Evolutionary conservation across 1,140 invertebrate genomes (phyloP).

Genomic region (Drosophila lacertosa): DNA sequence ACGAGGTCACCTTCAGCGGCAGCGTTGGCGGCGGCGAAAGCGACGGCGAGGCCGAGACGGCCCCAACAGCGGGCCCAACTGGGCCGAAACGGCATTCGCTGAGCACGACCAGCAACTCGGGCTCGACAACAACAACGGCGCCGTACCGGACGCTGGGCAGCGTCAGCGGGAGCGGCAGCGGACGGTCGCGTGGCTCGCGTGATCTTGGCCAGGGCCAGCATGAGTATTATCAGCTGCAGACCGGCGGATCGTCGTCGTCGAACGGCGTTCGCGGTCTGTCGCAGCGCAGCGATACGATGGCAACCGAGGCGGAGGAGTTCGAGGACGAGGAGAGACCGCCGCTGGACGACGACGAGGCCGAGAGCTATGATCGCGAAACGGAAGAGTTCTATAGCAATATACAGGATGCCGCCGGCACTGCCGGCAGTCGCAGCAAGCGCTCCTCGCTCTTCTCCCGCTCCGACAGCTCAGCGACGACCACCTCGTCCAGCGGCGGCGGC

Average conservation of each 20-base stretch:
- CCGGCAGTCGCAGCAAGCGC: slow-evolving; percentile 66
- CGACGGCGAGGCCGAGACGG: slow-evolving; percentile 43
- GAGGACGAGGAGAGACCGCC: slow-evolving; percentile 66
- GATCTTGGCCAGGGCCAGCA: slow-evolving; percentile 51
- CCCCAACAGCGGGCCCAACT: slow-evolving; percentile 2
- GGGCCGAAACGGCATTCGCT: slow-evolving; percentile 55
- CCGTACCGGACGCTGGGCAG: slow-evolving; percentile 52
- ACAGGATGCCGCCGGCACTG: slow-evolving; percentile 70
- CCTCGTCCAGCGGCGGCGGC: slow-evolving; percentile 77
- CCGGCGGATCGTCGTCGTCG: slow-evolving; percentile 53
- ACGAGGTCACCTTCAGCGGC: slow-evolving; percentile 79
- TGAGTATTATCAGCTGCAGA: slow-evolving; percentile 63
- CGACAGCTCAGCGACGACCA: slow-evolving; percentile 81
- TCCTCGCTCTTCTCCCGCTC: slow-evolving; percentile 82
- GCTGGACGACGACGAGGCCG: slow-evolving; percentile 68
- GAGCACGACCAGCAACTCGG: slow-evolving; percentile 62
- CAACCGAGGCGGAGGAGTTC: slow-evolving; percentile 66
- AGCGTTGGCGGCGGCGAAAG: slow-evolving; percentile 78
- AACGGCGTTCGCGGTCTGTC: slow-evolving; percentile 46
- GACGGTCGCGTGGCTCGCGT: slow-evolving; percentile 53
- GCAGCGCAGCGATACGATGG: slow-evolving; percentile 70
- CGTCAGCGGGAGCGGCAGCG: no score
- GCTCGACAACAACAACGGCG: slow-evolving; percentile 27
- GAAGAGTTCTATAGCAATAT: slow-evolving; percentile 83
- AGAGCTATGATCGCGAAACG: slow-evolving; percentile 75